These are phyloP conservation scores for Eclectus roratus DNA, from an alignment of 2,113 vertebrate species.

Conservation along the genomic window DNA sequence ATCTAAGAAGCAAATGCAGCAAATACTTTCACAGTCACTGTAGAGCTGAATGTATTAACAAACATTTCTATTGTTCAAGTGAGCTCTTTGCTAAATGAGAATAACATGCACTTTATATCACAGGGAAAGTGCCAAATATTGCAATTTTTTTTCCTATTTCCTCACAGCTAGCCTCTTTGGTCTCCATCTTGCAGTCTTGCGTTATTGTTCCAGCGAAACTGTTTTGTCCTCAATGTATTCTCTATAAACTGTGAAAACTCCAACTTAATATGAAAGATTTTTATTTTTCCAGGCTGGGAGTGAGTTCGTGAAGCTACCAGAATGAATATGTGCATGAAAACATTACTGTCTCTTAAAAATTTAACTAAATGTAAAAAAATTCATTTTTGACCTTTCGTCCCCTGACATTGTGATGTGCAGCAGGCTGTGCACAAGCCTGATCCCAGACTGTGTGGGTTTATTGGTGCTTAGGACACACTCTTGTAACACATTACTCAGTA, in stretches of 20 bases:
- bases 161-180: slow-evolving; percentile 30
- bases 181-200: slow-evolving; percentile 57
- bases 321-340: slow-evolving; percentile 14
- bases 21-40: slow-evolving; percentile 46
- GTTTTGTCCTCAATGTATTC: slow-evolving; percentile 42
- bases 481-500: slow-evolving; percentile 45
- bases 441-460: slow-evolving; percentile 41
- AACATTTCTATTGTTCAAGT: slow-evolving; percentile 67
- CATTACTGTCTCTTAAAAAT: background rate
- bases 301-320: slow-evolving; percentile 26
- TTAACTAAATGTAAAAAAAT: background rate
- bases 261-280: background rate
- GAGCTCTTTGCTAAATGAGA: slow-evolving; percentile 68
- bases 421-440: slow-evolving; percentile 16
- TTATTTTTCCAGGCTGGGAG: background rate
- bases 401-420: background rate
- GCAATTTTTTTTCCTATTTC: slow-evolving; percentile 38
- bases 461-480: slow-evolving; percentile 32
- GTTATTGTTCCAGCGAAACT: slow-evolving; percentile 56
- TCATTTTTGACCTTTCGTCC: slow-evolving; percentile 58
- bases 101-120: slow-evolving; percentile 68
- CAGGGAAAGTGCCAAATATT: slow-evolving; percentile 68
- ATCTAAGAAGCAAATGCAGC: slow-evolving; percentile 61
- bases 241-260: slow-evolving; percentile 52
- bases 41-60: slow-evolving; percentile 54